Evolutionary conservation across 2,888 invertebrate genomes (phyloP), one percentile per base, ranked within the genome.

Genomic region (Ophion ventricosus): DNA sequence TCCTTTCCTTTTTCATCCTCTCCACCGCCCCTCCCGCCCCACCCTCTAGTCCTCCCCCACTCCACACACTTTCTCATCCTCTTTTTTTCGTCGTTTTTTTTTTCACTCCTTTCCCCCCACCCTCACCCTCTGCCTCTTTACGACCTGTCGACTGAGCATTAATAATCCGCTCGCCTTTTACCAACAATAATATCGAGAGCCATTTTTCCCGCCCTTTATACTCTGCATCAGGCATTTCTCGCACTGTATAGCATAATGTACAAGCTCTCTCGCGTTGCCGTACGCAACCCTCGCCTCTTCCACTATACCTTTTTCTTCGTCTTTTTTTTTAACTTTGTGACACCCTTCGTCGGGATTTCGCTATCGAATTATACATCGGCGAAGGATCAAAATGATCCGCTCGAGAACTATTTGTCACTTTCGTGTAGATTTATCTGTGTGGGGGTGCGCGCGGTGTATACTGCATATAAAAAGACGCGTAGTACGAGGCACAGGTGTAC

Each of bases 111-210:
- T 57, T 10, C 57, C 35, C 64, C 61, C 54, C 66, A 57, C 64
- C 57, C 35, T 59, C 61, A 35, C 66, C 63, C 64, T 70, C 79
- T 85, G 89, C 89, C 90, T 87, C 89, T 90, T 90, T 90, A 90
- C 90, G 91, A 90, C 88, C 90, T 90, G 90, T 89, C 90, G 90
- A 90, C 89, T 91, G 88, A 89, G 89, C 90, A 88, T 90, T 90
- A 89, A 90, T 88, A 90, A 89, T 89, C 87, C 88, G 87, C 87
- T 87, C 86, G 84, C 84, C 87, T 86, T 73, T 84, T 85, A 85
- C 81, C 85, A 78, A 87, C 85, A 88, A 88, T 88, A 87, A 88
- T 87, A 88, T 88, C 86, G 85, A 83, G 85, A 77, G 77, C 40
- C 61, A 80, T 80, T 83, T 80, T 80, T 80, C 54, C n/a, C 83